Percentiles rank a stretch among this genome's conserved stretches.
phyloP scores from a whole-genome alignment of 2,797 vertebrate species.

The Balearica regulorum region DNA sequence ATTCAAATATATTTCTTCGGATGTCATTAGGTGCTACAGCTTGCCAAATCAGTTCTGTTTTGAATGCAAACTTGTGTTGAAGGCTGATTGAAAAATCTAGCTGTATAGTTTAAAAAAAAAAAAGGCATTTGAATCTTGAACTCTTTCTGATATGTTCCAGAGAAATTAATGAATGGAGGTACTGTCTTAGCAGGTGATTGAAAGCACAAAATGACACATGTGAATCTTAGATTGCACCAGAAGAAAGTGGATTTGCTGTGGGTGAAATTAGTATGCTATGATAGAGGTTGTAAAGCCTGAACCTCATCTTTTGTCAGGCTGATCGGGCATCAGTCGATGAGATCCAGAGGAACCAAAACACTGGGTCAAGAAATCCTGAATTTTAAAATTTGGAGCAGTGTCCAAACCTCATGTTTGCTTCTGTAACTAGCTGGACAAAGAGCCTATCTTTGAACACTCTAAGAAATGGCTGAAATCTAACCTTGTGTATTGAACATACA shows the following conservation, averaged over 20 bases:
- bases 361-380: not conserved
- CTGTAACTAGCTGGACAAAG: not conserved
- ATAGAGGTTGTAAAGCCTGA: not conserved
- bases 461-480: not conserved
- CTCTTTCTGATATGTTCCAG: not conserved
- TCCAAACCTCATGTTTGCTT: not conserved
- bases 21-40: not conserved
- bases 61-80: not conserved
- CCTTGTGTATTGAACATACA: fast-evolving
- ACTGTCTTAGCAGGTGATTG: not conserved
- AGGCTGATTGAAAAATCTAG: not conserved
- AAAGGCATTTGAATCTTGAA: not conserved
- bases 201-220: not conserved
- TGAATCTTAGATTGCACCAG: not conserved
- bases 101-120: not conserved
- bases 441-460: not conserved
- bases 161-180: not conserved
- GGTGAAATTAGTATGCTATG: not conserved
- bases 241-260: not conserved
- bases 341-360: not conserved
- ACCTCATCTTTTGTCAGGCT: not conserved
- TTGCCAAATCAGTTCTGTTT: not conserved
- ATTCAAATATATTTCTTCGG: not conserved
- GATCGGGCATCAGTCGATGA: not conserved
- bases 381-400: not conserved